Percentiles rank a stretch among this genome's conserved stretches.
phyloP scores from a whole-genome alignment of 2,888 invertebrate genomes.

The Yponomeuta sedellus region DNA sequence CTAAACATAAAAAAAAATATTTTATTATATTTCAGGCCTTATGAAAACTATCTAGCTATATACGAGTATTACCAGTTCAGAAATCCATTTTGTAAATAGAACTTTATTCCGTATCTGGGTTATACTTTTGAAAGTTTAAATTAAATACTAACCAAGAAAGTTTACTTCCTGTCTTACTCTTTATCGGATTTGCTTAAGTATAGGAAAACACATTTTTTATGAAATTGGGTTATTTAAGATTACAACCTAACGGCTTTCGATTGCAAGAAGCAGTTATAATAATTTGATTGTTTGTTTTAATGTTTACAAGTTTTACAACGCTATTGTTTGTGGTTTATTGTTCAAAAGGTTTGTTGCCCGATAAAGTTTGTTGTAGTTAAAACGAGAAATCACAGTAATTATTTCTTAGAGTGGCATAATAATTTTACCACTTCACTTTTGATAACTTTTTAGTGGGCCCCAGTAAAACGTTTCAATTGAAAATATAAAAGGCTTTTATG shows the following conservation, averaged over 20 bases:
- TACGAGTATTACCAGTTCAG: too few species aligned
- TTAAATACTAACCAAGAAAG: too few species aligned
- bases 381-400: constrained; percentile 11
- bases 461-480: constrained; percentile 1
- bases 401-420: constrained; percentile 2
- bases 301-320: constrained; percentile 8
- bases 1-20: too few species aligned
- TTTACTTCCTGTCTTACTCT: neutral
- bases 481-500: constrained; percentile 9
- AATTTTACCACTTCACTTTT: constrained; percentile 8
- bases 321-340: constrained; percentile 14
- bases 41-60: too few species aligned
- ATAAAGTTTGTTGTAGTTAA: constrained; percentile 3
- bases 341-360: constrained; percentile 5
- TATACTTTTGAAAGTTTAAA: neutral
- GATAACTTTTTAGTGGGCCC: neutral
- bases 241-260: neutral
- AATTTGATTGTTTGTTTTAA: constrained; percentile 13
- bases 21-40: too few species aligned
- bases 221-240: neutral
- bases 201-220: neutral
- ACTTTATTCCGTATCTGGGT: too few species aligned
- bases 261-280: constrained; percentile 7
- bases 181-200: neutral
- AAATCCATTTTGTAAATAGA: too few species aligned